phyloP scores from a whole-genome alignment of 2,797 vertebrate genomes.

The Cheirogaleus major region DNA sequence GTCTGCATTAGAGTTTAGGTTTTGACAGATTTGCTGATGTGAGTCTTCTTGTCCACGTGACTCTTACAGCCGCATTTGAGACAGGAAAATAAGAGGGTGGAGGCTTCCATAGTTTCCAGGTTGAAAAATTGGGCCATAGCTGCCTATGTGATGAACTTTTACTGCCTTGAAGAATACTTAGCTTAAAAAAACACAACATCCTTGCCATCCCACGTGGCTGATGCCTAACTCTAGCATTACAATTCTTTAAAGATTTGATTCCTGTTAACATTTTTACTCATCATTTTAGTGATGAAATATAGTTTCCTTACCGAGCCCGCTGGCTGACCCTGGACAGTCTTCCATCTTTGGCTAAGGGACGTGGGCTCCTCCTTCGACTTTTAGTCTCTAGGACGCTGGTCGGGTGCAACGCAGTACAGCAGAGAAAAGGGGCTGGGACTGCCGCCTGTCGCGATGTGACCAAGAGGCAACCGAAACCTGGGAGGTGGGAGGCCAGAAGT shows the following conservation, averaged over 20 bases:
- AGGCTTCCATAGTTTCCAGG: not conserved
- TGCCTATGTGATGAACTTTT: not conserved
- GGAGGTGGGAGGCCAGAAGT: not conserved
- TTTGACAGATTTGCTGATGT: not conserved
- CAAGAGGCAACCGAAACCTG: accelerated
- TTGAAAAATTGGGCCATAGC: too few relatives aligned
- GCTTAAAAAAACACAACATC: not conserved
- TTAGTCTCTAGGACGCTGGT: accelerated
- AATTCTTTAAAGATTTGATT: not conserved
- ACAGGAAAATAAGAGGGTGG: not conserved
- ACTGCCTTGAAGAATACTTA: not conserved
- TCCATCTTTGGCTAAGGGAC: not conserved
- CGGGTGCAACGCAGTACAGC: not conserved
- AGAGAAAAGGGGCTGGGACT: not conserved
- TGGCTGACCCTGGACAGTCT: not conserved
- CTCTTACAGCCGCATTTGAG: not conserved
- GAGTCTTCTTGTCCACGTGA: not conserved
- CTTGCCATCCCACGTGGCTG: accelerated
- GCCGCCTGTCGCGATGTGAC: too few relatives aligned
- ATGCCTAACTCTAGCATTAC: not conserved
- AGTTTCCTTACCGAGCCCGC: not conserved
- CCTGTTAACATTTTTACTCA: not conserved
- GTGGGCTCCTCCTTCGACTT: not conserved
- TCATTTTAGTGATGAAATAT: not conserved
- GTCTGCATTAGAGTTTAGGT: not conserved